Evolutionary conservation across 2,113 vertebrate species (phyloP).

Genomic region (Cryptomyrus ogoouensis): DNA sequence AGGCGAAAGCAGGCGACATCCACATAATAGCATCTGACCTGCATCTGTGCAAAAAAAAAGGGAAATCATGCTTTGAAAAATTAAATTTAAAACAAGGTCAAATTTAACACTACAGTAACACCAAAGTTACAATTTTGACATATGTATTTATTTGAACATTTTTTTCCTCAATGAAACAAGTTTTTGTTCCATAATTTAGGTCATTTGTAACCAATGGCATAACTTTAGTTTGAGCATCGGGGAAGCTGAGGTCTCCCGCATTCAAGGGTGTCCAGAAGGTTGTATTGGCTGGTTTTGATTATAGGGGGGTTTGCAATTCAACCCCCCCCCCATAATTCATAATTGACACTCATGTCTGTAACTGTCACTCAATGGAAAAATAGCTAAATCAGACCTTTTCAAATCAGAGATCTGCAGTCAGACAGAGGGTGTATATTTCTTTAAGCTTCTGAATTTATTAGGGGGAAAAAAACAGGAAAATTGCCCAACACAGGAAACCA

Average conservation of each 20-base stretch:
- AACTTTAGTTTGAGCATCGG: no score
- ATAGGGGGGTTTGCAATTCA: no score
- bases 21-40: neutral
- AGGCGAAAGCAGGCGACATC: neutral
- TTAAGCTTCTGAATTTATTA: neutral
- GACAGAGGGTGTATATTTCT: neutral
- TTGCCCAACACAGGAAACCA: neutral
- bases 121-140: neutral
- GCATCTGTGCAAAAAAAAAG: neutral
- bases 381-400: neutral
- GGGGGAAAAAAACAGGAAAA: neutral
- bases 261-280: no score
- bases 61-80: neutral
- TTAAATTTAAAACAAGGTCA: neutral
- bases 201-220: neutral
- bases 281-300: no score
- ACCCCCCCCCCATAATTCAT: no score
- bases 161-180: neutral
- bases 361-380: neutral
- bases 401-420: neutral
- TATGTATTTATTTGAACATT: neutral
- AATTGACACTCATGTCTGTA: neutral
- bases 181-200: neutral
- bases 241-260: no score
- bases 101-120: neutral